Conservation (phyloP, 2,113 vertebrate species). For the Caracal caracal region DNA sequence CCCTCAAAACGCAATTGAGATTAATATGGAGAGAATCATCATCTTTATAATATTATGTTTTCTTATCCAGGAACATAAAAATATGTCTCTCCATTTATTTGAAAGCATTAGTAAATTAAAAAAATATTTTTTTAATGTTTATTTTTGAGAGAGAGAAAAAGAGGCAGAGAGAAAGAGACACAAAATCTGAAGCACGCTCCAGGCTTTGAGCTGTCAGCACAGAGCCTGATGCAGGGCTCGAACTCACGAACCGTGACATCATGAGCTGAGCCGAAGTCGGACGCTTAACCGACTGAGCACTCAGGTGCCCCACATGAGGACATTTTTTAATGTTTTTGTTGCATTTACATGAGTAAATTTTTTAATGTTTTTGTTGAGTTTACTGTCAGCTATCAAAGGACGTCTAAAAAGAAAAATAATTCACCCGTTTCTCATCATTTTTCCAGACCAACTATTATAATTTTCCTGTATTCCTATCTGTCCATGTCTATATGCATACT, state of each 20-base stretch:
- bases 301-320: not conserved
- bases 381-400: not conserved
- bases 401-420: slow-evolving; percentile 37
- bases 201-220: no score
- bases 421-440: not conserved
- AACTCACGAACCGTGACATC: no score
- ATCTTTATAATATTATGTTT: slow-evolving; percentile 6
- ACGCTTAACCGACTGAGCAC: no score
- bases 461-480: not conserved
- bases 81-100: not conserved
- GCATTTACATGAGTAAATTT: not conserved
- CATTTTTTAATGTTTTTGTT: not conserved
- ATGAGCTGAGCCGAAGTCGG: no score
- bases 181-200: no score
- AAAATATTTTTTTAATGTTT: not conserved
- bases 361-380: not conserved
- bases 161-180: no score
- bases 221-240: no score
- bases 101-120: not conserved
- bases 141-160: no score
- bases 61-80: not conserved
- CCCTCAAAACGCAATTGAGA: not conserved
- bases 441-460: not conserved
- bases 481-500: not conserved
- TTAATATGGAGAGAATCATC: not conserved